Evolutionary conservation across 2,888 invertebrate genomes (phyloP), one percentile per base, ranked within the genome.

Genomic region (Polydrusus tereticollis): DNA sequence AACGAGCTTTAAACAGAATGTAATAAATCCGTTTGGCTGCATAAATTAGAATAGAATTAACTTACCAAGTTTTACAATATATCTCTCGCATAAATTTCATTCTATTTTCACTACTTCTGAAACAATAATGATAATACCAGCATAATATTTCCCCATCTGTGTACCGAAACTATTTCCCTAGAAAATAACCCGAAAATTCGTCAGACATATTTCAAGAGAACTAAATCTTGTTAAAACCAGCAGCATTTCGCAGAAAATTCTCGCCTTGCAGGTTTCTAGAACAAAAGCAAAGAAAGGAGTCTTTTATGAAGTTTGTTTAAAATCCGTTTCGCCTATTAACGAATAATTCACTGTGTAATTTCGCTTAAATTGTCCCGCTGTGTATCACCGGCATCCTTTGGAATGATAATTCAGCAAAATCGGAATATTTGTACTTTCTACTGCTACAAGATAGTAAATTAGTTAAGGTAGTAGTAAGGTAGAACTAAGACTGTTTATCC

Each of bases 311-410:
- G 75, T 77, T 77, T 77, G 74, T 77, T 77, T 77, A 74, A 77
- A 78, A 76, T 77, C 74, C 76, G 74, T 77, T 77, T 69, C 63
- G 73, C 69, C 74, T 74, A 69, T 70, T 75, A 74, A 74, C 75
- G 76, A 76, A 75, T 77, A 74, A 65, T 77, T 77, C 75, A 72
- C 67, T 73, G 60, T 75, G 75, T 77, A 76, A 76, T 77, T 76
- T 75, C 63, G 74, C 67, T 72, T 75, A 76, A 78, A 76, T 45
- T 66, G 57, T 66, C 57, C 58, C 23, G 66, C 33, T 66, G 55
- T 57, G 57, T 66, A 43, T 57, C 45, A 57, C 57, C 23, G 57
- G 33, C 57, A 43, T 66, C 29, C 26, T 26, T 33, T 36, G 18
- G 16, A 50, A 59, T 55, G 59, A 69, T 62, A 62, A 52, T 62